Conservation (phyloP, 2,888 invertebrate species). For the Cryptophagus acutangulus region DNA sequence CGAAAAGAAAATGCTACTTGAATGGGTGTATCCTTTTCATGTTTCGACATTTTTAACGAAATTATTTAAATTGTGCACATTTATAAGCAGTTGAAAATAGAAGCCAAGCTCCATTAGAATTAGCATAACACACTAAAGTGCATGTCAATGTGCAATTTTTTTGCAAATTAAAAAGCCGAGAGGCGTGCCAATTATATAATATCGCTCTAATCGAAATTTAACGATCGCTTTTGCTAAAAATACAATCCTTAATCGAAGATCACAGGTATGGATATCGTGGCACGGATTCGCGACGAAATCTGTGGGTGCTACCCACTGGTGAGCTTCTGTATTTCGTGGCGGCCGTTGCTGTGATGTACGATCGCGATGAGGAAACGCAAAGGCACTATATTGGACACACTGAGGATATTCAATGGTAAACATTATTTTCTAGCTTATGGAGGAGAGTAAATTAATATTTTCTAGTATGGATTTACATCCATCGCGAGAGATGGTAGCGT, state of each 20-base stretch:
- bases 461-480: constrained; percentile 89
- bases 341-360: constrained; percentile 83
- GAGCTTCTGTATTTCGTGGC: constrained; percentile 92
- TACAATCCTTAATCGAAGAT: constrained; percentile 36
- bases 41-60: no score
- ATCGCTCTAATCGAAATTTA: constrained; percentile 5
- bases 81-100: no score
- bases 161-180: not conserved
- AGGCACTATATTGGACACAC: constrained; percentile 88
- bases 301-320: constrained; percentile 90
- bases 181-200: constrained; percentile 1
- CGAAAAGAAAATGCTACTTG: constrained; percentile 79
- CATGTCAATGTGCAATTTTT: constrained; percentile 20
- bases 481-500: constrained; percentile 80
- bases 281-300: constrained; percentile 79
- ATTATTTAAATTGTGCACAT: no score
- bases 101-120: no score
- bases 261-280: constrained; percentile 88
- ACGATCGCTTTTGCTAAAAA: constrained; percentile 1
- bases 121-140: constrained; percentile 11
- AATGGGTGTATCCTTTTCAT: constrained; percentile 84
- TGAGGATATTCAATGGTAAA: constrained; percentile 86
- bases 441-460: not conserved
- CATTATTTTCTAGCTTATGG: not conserved
- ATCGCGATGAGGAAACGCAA: constrained; percentile 81